phyloP scores from a whole-genome alignment of 2,888 invertebrate species.

The Phengaris alcon region DNA sequence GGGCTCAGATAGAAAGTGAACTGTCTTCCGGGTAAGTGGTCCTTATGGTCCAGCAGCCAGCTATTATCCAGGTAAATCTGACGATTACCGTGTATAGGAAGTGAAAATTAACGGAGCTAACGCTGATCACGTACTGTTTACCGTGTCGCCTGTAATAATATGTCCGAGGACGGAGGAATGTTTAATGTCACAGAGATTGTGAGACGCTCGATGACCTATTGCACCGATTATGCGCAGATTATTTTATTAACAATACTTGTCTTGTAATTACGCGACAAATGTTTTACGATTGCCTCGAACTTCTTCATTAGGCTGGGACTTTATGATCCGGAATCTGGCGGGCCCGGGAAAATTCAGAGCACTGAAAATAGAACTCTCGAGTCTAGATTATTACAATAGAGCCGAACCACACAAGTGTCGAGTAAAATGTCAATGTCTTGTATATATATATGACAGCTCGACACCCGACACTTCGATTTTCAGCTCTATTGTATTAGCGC shows the following conservation, averaged over 20 bases:
- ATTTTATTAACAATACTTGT: background rate
- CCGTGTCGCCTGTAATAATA: background rate
- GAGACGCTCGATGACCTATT: background rate
- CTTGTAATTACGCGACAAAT: background rate
- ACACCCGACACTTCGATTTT: no score
- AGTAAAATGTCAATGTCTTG: no score
- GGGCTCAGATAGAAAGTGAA: background rate
- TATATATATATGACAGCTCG: no score
- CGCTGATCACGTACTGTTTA: slow-evolving; percentile 1
- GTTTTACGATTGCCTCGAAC: background rate
- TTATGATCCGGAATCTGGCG: no score
- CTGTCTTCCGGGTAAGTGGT: background rate
- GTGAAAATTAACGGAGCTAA: background rate
- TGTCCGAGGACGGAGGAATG: background rate
- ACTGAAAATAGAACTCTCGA: no score
- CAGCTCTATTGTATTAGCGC: no score
- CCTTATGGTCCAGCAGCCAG: no score
- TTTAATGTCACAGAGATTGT: slow-evolving; percentile 1
- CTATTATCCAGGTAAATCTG: background rate
- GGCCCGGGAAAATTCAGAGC: no score
- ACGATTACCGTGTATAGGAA: background rate
- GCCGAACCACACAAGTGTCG: no score
- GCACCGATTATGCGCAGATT: background rate
- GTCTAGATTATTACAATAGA: no score
- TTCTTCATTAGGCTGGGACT: no score